Evolutionary conservation across 2,113 vertebrate species (phyloP), one percentile per base, ranked within the genome.

Genomic region (Bettongia penicillata): DNA sequence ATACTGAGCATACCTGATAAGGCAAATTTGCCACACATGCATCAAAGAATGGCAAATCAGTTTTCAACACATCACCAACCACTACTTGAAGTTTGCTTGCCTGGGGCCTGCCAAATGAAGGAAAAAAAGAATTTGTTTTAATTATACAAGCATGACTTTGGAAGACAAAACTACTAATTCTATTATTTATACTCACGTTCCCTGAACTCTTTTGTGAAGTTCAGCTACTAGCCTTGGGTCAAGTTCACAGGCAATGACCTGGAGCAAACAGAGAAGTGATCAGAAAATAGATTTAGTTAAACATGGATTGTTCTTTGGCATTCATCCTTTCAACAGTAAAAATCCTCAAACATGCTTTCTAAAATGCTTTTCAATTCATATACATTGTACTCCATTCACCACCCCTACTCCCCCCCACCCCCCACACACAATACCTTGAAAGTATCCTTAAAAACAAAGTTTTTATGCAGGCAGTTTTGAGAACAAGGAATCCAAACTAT

Each of bases 171-270:
- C 95, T 94, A 52, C 3, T 26, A 26, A 89, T 97, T 96, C 61
- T 92, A 51, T 53, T 95, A 91, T 5, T 11, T 24, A 91, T 96
- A 99, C 99, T 99, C 97, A 99, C 99, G 99, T 99, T 99, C 99
- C 99, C 98, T 99, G 99, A 31, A 99, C 99, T 99, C 99, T 99
- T 97, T 99, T 99, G 98, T 99, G 99, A 98, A 99, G 99, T 96
- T 99, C 99, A 92, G 99, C 99, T 95, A 99, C 99, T 96, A 99
- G 99, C 93, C 99, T 99, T 95, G 99, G 98, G 94, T 99, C 99
- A 98, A 99, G 98, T 98, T 99, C 99, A 98, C 99, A 99, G 47
- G 99, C 99, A 97, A 99, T 99, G 55, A 99, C 99, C 99, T 99
- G 94, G 91, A 97, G 96, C 49, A 95, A 95, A 97, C 16, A 90